Conservation (phyloP, 1,140 invertebrate species). For the Megathymus violae region DNA sequence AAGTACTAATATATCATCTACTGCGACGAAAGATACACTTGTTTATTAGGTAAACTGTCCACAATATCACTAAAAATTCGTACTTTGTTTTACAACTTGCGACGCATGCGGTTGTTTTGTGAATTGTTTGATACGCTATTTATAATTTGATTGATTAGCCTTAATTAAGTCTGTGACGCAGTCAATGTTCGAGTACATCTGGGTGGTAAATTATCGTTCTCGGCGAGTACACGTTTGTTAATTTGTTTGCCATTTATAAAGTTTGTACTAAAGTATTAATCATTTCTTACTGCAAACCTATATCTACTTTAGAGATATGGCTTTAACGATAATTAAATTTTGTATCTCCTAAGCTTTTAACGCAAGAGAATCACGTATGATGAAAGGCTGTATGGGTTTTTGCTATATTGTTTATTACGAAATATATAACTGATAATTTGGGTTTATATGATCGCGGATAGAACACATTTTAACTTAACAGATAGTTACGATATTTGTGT, state of each 20-base stretch:
- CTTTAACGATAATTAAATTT: too few relatives aligned
- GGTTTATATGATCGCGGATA: too few relatives aligned
- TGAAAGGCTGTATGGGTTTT: too few relatives aligned
- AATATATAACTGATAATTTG: too few relatives aligned
- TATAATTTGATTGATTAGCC: conserved; percentile 9
- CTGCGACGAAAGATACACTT: conserved; percentile 44
- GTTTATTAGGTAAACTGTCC: neutral
- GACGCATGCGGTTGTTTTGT: neutral
- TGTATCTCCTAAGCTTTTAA: too few relatives aligned
- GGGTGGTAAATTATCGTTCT: conserved; percentile 7
- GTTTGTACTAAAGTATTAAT: conserved; percentile 4
- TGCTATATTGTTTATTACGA: too few relatives aligned
- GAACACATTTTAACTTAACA: too few relatives aligned
- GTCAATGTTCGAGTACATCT: neutral
- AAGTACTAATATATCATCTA: conserved; percentile 52
- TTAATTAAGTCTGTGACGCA: conserved; percentile 6
- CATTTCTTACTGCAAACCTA: neutral
- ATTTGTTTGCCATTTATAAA: conserved; percentile 21
- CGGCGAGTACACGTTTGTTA: neutral
- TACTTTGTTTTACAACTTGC: too few relatives aligned
- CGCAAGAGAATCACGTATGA: too few relatives aligned
- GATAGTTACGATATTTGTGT: too few relatives aligned
- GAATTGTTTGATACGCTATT: conserved; percentile 11
- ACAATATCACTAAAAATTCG: conserved; percentile 5
- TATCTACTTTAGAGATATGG: too few relatives aligned